Evolutionary conservation across 2,888 invertebrate species (phyloP).

Genomic region (Caenorhabditis uteleia): DNA sequence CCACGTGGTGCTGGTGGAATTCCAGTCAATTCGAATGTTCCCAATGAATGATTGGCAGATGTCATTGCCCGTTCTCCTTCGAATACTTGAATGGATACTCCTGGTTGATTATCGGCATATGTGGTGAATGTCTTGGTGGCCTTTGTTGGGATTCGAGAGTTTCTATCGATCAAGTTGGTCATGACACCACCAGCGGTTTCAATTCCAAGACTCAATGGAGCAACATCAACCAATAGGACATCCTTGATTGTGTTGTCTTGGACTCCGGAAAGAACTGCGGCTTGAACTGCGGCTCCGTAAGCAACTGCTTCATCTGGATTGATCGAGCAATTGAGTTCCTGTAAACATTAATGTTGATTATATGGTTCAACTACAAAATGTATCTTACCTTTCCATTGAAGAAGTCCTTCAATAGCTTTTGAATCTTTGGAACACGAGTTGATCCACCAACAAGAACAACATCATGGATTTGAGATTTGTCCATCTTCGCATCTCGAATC

Average conservation of each 20-base stretch:
- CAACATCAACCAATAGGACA: constrained; percentile 83
- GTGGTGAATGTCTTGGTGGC: constrained; percentile 79
- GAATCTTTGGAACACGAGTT: constrained; percentile 95
- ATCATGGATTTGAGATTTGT: constrained; percentile 76
- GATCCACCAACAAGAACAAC: constrained; percentile 84
- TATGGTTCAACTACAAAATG: neutral
- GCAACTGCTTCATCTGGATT: constrained; percentile 97
- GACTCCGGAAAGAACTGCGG: constrained; percentile 43
- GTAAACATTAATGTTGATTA: neutral
- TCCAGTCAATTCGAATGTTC: constrained; percentile 71
- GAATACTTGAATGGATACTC: constrained; percentile 82
- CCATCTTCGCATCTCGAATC: constrained; percentile 91
- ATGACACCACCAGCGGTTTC: constrained; percentile 92
- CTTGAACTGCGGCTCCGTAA: constrained; percentile 78
- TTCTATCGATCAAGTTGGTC: constrained; percentile 84
- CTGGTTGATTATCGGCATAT: constrained; percentile 88
- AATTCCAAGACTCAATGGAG: constrained; percentile 86
- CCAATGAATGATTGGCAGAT: constrained; percentile 71
- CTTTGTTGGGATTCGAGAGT: constrained; percentile 70
- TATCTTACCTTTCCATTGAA: constrained; percentile 81
- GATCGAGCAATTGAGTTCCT: constrained; percentile 87
- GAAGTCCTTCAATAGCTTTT: constrained; percentile 83
- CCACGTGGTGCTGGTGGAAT: constrained; percentile 69
- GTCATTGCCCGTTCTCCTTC: constrained; percentile 75
- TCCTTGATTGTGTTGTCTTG: constrained; percentile 41